Percentiles rank a stretch among this genome's conserved stretches.
Evolutionary conservation across 2,888 invertebrate species (phyloP).

Genomic region (Mimas tiliae): DNA sequence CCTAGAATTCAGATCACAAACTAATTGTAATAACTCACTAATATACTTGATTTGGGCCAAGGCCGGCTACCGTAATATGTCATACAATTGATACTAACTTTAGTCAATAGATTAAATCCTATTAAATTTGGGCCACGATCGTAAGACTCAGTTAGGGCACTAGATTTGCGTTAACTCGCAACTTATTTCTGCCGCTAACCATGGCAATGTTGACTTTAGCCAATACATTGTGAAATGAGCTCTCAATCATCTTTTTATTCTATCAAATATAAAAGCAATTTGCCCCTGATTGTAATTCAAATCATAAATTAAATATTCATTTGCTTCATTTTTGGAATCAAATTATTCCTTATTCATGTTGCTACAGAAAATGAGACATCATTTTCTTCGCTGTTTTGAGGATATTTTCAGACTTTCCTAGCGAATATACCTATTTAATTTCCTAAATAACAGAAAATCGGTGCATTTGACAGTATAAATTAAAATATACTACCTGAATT

Average conservation of each 20-base stretch:
- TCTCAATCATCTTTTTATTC: not conserved
- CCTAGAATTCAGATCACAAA: too few species aligned
- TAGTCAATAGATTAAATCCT: not conserved
- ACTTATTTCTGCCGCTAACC: not conserved
- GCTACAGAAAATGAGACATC: conserved; percentile 33
- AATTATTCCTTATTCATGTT: conserved; percentile 53
- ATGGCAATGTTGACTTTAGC: conserved; percentile 3
- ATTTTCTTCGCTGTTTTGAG: conserved; percentile 23
- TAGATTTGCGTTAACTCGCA: not conserved
- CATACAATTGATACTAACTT: not conserved
- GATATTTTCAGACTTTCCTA: conserved; percentile 1
- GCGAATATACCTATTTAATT: not conserved
- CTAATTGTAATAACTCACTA: too few species aligned
- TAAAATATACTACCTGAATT: too few species aligned
- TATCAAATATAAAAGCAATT: conserved; percentile 51
- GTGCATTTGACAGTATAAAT: too few species aligned
- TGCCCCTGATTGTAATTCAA: conserved; percentile 71
- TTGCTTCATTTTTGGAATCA: conserved; percentile 64
- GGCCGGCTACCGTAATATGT: too few species aligned
- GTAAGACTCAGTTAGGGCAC: not conserved
- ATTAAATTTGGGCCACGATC: not conserved
- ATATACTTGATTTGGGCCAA: too few species aligned
- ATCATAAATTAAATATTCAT: conserved; percentile 73
- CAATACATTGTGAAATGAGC: conserved; percentile 7
- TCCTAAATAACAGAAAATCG: too few species aligned